Conservation (phyloP, 2,888 invertebrate genomes). For the Xanthostigma xanthostigma region DNA sequence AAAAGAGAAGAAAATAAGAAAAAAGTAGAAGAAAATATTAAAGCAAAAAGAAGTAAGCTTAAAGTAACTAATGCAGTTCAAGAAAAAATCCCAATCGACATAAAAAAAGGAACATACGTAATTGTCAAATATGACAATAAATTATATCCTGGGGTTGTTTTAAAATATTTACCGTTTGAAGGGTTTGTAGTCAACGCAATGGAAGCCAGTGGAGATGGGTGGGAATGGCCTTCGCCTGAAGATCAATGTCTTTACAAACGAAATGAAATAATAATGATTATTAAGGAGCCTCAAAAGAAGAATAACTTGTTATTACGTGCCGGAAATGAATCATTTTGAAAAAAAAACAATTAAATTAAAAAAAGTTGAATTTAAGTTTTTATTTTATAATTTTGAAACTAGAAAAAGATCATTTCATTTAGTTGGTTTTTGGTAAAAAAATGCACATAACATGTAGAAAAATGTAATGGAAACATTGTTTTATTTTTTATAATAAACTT, state of each 20-base stretch:
- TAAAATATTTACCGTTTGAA: neutral
- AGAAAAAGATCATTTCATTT: no score
- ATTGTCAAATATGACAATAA: neutral
- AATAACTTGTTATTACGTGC: no score
- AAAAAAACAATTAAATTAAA: no score
- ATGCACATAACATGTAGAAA: no score
- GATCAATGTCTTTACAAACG: neutral
- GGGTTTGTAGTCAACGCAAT: neutral
- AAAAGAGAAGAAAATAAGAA: no score
- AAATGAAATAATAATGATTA: neutral
- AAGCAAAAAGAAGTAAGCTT: constrained; percentile 5
- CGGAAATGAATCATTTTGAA: no score
- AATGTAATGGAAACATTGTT: no score
- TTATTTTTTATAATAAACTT: no score
- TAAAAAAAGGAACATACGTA: neutral
- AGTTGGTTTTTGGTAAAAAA: no score
- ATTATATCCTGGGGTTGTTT: neutral
- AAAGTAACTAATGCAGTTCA: neutral
- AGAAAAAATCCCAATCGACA: neutral
- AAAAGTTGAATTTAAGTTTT: no score
- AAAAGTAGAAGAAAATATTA: no score
- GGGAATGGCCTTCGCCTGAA: neutral
- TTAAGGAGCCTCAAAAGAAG: neutral
- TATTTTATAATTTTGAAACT: no score
- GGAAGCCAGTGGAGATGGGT: neutral